Base-by-base conservation (phyloP, 1,140 invertebrate species). In the Drosophila lini region DNA sequence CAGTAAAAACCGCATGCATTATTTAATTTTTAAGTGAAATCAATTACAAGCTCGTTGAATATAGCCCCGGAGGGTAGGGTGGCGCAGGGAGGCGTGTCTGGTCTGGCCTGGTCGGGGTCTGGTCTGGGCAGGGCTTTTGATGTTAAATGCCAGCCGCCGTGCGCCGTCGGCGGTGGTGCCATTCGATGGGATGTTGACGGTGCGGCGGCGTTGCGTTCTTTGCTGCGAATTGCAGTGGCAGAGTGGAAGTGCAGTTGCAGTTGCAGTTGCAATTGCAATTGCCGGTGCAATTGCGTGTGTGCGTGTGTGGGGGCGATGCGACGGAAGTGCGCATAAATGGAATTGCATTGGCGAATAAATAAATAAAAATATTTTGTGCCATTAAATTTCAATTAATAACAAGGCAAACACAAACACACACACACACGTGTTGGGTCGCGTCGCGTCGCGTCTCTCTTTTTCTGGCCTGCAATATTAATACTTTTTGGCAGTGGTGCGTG, bases 341-440 rank as follows among this genome's bases (percentile, higher is more conserved):
- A 89, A 79, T 84, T 80, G 77, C 84, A 84, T 55, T 55, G 84
- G 74, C 65, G 84, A 81, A 89, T 89, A 89, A 89, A 89, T 89
- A 89, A 84, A 89, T 89, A 85, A 88, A 89, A 88, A 89, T 84
- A 80, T 71, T 78, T 80, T 88, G 78, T 73, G 74, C 88, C 86
- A 90, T 90, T 90, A 90, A 90, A 90, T 88, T 90, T 90, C 86
- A 90, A 90, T 90, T 90, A 90, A 90, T 90, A 90, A 90, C 86
- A 88, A 77, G 70, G 78, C 80, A 89, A 78, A 89, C 78, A 81
- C 65, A 89, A 74, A 78, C 84, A 78, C 73, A 36, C 34, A 36
- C 34, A 16, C 40, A n/a, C 47, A 31, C 15, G 16, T 15, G 50
- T 19, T 16, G 7, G 63, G 61, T 22, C 22, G 56, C 77, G 50